Evolutionary conservation across 1,140 invertebrate genomes (phyloP).

Genomic region (Drosophila littoralis): DNA sequence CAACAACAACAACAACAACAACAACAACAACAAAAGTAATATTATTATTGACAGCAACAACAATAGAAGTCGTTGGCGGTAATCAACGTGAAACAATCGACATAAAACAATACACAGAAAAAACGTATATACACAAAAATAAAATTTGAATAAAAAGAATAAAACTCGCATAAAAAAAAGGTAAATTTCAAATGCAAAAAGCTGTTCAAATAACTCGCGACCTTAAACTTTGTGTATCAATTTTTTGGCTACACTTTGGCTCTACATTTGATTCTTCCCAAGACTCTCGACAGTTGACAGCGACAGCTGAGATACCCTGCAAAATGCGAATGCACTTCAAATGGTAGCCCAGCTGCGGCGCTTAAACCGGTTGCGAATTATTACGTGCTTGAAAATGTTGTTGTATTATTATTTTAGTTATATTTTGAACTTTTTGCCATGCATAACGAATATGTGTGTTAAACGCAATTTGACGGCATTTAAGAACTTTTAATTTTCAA

Average conservation of each 20-base stretch:
- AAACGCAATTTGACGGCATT: constrained; percentile 37
- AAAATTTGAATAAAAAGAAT: constrained; percentile 13
- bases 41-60: not conserved
- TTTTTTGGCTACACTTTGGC: constrained; percentile 40
- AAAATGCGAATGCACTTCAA: too few relatives aligned
- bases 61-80: constrained; percentile 52
- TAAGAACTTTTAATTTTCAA: constrained; percentile 51
- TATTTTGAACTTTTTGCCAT: not conserved
- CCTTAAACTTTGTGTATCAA: constrained; percentile 64
- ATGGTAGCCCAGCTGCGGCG: not conserved
- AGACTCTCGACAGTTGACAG: too few relatives aligned
- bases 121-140: not conserved
- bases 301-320: too few relatives aligned
- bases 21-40: constrained; percentile 17
- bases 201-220: constrained; percentile 75
- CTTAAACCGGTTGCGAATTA: constrained; percentile 39
- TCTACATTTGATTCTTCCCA: not conserved
- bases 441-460: constrained; percentile 15
- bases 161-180: constrained; percentile 39
- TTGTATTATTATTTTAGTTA: constrained; percentile 13
- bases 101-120: constrained; percentile 17
- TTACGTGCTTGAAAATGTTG: constrained; percentile 13
- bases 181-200: constrained; percentile 68
- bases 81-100: constrained; percentile 68
- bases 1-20: constrained; percentile 25